Percentiles rank a stretch among this genome's conserved stretches.
Evolutionary conservation across 2,113 vertebrate genomes (phyloP).

Genomic region (Cariama cristata): DNA sequence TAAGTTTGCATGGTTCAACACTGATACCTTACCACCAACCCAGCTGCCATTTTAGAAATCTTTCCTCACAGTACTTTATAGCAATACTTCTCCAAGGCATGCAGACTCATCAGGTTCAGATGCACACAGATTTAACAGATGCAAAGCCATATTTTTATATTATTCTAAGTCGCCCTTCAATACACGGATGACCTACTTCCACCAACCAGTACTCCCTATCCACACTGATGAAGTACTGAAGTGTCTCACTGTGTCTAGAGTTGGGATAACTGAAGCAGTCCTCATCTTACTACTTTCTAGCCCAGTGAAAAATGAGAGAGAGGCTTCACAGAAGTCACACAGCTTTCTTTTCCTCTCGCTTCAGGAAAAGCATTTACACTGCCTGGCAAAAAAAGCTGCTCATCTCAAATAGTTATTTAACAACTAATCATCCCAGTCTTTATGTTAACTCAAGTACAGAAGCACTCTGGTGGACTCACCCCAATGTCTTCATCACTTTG

Average conservation of each 20-base stretch:
- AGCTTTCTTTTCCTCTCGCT: not conserved
- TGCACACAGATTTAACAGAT: not conserved
- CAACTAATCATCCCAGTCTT: not conserved
- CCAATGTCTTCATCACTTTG: constrained; percentile 94
- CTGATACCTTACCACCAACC: not conserved
- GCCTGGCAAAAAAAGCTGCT: not conserved
- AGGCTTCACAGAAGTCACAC: not conserved
- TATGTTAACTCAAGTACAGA: not conserved
- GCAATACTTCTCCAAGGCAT: not conserved
- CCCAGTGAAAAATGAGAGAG: not conserved
- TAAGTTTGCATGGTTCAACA: not conserved
- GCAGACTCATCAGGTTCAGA: not conserved
- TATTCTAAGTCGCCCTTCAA: not conserved
- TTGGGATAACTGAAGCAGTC: not conserved
- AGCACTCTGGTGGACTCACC: constrained; percentile 78
- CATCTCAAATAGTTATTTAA: not conserved
- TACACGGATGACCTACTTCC: not conserved
- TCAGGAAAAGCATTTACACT: not conserved
- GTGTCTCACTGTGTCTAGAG: not conserved
- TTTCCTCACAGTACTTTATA: not conserved
- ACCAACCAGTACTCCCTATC: not conserved
- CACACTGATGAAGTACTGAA: not conserved
- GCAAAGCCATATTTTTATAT: not conserved
- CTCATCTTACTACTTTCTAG: not conserved
- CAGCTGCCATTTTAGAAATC: not conserved